Conservation (phyloP, 2,797 vertebrate genomes). For the Molossus alvarezi region DNA sequence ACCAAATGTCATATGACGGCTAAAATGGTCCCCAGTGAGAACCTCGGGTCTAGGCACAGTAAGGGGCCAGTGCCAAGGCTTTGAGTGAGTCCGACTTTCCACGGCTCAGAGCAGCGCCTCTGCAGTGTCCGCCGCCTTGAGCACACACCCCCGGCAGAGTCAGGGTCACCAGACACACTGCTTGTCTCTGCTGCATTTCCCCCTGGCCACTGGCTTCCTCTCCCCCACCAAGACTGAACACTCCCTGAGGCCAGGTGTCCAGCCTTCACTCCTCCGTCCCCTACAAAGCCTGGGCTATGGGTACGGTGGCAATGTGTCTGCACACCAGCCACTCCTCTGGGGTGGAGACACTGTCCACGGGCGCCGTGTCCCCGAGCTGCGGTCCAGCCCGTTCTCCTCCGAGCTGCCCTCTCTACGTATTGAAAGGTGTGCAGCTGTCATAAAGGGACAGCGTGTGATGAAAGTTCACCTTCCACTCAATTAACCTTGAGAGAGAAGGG, state of each 20-base stretch:
- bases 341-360: not conserved
- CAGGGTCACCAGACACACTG: not conserved
- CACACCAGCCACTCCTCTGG: not conserved
- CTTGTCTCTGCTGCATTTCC: not conserved
- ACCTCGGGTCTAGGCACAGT: not conserved
- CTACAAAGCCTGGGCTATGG: not conserved
- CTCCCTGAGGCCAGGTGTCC: not conserved
- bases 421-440: slow-evolving; percentile 79
- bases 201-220: not conserved
- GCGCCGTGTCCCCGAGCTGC: not conserved
- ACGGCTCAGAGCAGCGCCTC: not conserved
- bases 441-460: slow-evolving; percentile 71
- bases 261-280: not conserved
- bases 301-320: rapidly evolving
- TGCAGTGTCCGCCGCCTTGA: not conserved
- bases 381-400: slow-evolving; percentile 49
- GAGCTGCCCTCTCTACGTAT: slow-evolving; percentile 62
- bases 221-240: not conserved
- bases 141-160: not conserved
- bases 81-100: not conserved
- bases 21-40: not conserved
- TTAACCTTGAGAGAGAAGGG: slow-evolving; percentile 86
- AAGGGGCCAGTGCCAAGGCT: not conserved
- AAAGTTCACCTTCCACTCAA: slow-evolving; percentile 86
- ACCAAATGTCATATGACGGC: not conserved